phyloP scores from a whole-genome alignment of 2,888 invertebrate species.

The Limenitis camilla region DNA sequence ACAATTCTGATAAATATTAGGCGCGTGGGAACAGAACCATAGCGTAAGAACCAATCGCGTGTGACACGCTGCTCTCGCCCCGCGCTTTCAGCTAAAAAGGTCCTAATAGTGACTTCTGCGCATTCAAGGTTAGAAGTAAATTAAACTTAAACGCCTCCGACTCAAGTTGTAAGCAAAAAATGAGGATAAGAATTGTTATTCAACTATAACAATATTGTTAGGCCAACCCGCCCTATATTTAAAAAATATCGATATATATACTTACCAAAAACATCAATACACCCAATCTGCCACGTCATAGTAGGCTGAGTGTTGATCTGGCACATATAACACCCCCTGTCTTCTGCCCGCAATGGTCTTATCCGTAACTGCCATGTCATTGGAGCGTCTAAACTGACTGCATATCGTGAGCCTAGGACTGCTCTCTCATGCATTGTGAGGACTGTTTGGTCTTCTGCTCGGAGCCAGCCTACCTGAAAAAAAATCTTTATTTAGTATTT shows the following conservation, averaged over 20 bases:
- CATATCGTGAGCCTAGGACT: constrained; percentile 88
- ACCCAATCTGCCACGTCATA: constrained; percentile 91
- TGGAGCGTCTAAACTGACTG: constrained; percentile 86
- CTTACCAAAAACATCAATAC: constrained; percentile 91
- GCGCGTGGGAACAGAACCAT: no score
- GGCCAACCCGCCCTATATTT: no score
- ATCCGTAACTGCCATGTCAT: constrained; percentile 91
- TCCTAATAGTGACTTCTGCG: no score
- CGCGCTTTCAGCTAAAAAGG: no score
- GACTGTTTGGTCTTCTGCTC: constrained; percentile 93
- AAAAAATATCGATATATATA: constrained; percentile 19
- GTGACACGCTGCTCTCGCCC: no score
- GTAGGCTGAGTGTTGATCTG: constrained; percentile 89
- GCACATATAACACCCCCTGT: constrained; percentile 93
- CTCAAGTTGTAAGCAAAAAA: no score
- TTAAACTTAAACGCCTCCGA: no score
- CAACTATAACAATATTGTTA: no score
- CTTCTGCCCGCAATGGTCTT: constrained; percentile 85
- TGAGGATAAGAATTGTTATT: no score
- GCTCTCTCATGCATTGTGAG: constrained; percentile 88
- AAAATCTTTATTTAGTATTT: neutral
- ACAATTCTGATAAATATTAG: no score
- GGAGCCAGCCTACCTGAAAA: constrained; percentile 88
- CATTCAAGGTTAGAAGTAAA: no score
- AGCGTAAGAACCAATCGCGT: no score